Percentiles rank a stretch among this genome's conserved stretches.
These are phyloP conservation scores for Hyaena hyaena DNA, from an alignment of 2,113 vertebrate genomes.

Conservation along the genomic window DNA sequence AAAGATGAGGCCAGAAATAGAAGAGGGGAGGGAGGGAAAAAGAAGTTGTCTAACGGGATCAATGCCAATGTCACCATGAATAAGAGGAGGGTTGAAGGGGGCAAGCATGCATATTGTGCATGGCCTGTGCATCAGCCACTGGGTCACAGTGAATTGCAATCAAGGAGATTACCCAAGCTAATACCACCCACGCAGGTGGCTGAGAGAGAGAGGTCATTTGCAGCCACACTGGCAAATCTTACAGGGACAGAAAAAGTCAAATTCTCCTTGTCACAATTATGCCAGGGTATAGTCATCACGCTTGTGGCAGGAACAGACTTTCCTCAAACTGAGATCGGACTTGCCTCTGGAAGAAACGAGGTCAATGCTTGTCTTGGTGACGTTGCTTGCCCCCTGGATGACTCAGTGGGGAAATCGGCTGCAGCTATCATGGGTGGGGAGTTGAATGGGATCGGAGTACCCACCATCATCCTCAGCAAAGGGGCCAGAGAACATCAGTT, in stretches of 20 bases:
- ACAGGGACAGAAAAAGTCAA: neutral
- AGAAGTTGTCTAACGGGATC: neutral
- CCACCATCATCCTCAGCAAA: neutral
- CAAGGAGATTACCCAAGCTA: neutral
- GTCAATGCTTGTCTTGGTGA: neutral
- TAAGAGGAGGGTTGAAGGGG: neutral
- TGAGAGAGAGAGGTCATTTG: neutral
- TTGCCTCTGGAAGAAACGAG: neutral
- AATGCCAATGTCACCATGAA: neutral
- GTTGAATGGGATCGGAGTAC: neutral
- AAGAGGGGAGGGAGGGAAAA: neutral
- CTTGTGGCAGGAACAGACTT: neutral
- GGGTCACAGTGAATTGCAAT: neutral
- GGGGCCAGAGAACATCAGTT: neutral
- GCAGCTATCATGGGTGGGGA: neutral
- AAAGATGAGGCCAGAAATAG: neutral
- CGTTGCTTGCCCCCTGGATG: neutral
- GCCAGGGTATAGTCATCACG: too few species aligned
- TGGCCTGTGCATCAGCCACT: neutral
- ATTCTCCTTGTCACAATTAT: neutral
- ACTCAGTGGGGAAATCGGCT: neutral
- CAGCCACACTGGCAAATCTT: neutral
- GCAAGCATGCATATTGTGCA: accelerated
- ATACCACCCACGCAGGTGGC: neutral
- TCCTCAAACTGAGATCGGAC: neutral